These are phyloP conservation scores for Myzus persicae DNA, from an alignment of 1,140 invertebrate genomes.

Conservation along the genomic window DNA sequence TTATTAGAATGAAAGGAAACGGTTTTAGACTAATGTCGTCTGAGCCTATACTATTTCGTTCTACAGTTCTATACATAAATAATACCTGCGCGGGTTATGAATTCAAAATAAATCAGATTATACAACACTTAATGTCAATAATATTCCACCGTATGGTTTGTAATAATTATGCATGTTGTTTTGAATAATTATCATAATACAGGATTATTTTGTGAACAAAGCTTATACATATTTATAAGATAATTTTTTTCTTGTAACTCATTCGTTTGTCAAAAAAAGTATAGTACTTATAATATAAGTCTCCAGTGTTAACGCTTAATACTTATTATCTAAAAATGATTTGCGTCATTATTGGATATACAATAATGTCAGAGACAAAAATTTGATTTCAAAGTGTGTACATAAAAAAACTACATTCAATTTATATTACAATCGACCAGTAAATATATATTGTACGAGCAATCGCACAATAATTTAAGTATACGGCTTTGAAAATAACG, in stretches of 20 bases:
- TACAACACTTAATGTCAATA: neutral
- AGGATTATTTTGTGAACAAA: neutral
- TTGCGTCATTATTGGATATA: neutral
- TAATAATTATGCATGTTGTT: neutral
- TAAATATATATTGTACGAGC: neutral
- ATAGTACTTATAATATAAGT: neutral
- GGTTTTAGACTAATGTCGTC: neutral
- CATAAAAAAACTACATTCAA: neutral
- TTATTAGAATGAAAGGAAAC: neutral
- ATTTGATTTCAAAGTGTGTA: neutral
- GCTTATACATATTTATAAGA: neutral
- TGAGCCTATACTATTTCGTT: neutral
- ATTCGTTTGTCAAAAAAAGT: neutral
- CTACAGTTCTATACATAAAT: neutral
- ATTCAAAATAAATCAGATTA: neutral
- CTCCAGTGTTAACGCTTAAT: neutral
- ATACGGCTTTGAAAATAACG: conserved; percentile 20
- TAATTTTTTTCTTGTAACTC: neutral
- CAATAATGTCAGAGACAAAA: neutral
- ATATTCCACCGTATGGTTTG: neutral
- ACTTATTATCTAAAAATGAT: neutral
- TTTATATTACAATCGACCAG: neutral
- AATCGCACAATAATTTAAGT: conserved; percentile 3
- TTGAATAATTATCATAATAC: neutral
- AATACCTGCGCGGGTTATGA: neutral